Evolutionary conservation across 2,888 invertebrate genomes (phyloP), one percentile per base, ranked within the genome.

Genomic region (Leucophora obtusa): DNA sequence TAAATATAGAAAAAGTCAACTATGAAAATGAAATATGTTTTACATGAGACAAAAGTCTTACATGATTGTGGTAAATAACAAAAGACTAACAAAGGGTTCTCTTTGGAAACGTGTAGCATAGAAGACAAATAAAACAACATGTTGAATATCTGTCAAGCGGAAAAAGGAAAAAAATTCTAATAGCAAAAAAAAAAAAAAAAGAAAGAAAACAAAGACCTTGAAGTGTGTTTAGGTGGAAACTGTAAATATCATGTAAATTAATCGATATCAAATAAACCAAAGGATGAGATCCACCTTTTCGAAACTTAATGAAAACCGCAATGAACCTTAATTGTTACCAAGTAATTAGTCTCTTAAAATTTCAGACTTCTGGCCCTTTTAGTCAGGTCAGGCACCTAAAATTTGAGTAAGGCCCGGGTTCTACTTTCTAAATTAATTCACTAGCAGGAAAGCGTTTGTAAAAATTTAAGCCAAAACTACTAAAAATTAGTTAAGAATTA

Each of bases 101-200:
- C 4, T 8, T 0, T 54, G 17, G 2, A 28, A 24, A 33, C 4
- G 43, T 43, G 14, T 43, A 10, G 10, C 35, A 10, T 9, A 35
- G 43, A 10, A 38, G 38, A 38, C 17, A 18, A 3, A 63, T 47
- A 58, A 58, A 79, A 74, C 75, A 63, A 85, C 84, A 83, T 84
- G 74, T 84, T 82, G 85, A 82, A 83, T 83, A 74, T 74, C 82
- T 84, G 80, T 86, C 86, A 86, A 84, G 86, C 85, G 83, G 83
- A 83, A 83, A 84, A 84, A 83, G 77, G 79, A 83, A 83, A 84
- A 69, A 72, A 75, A 85, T 81, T 82, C 58, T 21, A 56, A 62
- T 50, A 62, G 43, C 28, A 35, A 14, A 15, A 69, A 17, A 35
- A 9, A 70, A n/a, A n/a, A n/a, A n/a, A n/a, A n/a, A n/a, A n/a